Conservation (phyloP, 2,113 vertebrate genomes). For the Notothenia coriiceps region DNA sequence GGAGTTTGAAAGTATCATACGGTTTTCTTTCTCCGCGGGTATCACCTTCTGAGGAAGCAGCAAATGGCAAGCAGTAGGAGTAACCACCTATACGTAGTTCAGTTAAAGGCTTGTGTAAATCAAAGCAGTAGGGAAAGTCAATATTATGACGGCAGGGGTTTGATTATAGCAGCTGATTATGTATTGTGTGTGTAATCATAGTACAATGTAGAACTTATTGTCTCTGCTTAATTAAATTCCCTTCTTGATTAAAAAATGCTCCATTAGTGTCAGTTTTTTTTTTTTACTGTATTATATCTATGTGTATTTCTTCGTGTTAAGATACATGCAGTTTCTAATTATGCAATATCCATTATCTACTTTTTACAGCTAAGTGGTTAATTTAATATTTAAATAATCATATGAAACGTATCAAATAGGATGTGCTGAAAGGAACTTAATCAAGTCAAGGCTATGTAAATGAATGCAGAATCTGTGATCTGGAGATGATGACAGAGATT, state of each 20-base stretch:
- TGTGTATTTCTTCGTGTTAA: no score
- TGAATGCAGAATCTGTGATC: neutral
- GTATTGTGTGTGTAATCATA: slow-evolving; percentile 8
- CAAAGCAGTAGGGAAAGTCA: neutral
- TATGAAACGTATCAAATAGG: neutral
- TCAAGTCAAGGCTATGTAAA: neutral
- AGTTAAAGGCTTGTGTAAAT: neutral
- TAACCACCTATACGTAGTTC: neutral
- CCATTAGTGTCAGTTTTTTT: neutral
- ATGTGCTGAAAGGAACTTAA: neutral
- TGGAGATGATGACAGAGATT: slow-evolving; percentile 2
- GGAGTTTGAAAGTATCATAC: neutral
- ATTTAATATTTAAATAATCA: neutral
- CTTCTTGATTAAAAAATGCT: slow-evolving; percentile 1
- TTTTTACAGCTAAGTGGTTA: neutral
- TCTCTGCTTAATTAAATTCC: slow-evolving; percentile 17
- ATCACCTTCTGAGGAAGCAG: neutral
- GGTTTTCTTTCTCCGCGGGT: neutral
- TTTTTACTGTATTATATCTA: neutral
- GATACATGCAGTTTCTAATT: neutral
- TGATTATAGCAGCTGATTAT: slow-evolving; percentile 18
- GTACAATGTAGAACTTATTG: neutral
- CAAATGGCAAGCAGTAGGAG: neutral
- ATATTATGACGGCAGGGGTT: neutral
- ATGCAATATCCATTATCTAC: neutral